phyloP scores from a whole-genome alignment of 2,888 invertebrate genomes.

The Cephus nigrinus region DNA sequence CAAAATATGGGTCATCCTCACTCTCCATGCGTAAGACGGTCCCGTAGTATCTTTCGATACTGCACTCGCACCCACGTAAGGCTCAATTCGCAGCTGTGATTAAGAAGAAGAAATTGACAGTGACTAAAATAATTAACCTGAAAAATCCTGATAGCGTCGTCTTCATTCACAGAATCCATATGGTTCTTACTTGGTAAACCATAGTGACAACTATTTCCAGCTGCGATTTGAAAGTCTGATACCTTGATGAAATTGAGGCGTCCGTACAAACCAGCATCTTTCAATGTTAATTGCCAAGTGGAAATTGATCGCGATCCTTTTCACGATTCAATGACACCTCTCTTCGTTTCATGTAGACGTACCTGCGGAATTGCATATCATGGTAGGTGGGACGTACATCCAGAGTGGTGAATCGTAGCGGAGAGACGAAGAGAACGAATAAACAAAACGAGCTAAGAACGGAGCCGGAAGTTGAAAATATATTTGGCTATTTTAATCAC shows the following conservation, averaged over 20 bases:
- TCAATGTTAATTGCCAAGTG: slow-evolving; percentile 34
- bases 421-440: not conserved
- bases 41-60: not conserved
- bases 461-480: not conserved
- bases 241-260: slow-evolving; percentile 47
- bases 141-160: not conserved
- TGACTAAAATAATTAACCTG: not conserved
- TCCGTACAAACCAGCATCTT: slow-evolving; percentile 49
- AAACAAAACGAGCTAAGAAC: not conserved
- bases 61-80: not conserved
- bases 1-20: slow-evolving; percentile 1
- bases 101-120: not conserved
- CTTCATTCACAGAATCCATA: not conserved
- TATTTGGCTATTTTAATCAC: not conserved
- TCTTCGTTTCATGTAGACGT: not conserved
- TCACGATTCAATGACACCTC: not conserved
- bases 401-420: not conserved
- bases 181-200: not conserved
- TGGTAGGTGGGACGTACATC: not conserved
- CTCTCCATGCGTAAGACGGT: not conserved
- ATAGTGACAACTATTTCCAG: not conserved
- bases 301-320: slow-evolving; percentile 15
- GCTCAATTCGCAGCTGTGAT: not conserved
- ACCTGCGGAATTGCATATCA: not conserved
- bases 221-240: slow-evolving; percentile 46